Evolutionary conservation across 2,113 vertebrate genomes (phyloP), one percentile per base, ranked within the genome.

Genomic region (Rhineura floridana): DNA sequence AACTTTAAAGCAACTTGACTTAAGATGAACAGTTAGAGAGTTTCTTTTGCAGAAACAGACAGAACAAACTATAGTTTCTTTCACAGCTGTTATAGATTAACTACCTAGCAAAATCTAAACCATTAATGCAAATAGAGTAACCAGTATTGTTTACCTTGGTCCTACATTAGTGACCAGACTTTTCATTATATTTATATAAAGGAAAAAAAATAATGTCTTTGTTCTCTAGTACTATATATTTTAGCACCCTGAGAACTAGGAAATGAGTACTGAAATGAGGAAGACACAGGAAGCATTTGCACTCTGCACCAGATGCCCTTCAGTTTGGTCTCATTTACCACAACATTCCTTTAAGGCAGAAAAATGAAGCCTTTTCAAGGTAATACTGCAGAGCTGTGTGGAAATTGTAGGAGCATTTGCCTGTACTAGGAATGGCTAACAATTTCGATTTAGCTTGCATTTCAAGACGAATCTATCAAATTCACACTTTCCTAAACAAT

Each of bases 41-140:
- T 80, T 91, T 87, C 48, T 6, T 2, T 78, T 44, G 23, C 15
- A 88, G 13, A 73, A 77, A 62, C 4, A 86, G 89, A 83, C 6
- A 48, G 28, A 3, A 2, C 4, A 55, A 28, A 79, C 59, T 87
- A 63, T 63, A 69, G 67, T 46, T 72, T 44, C 33, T 55, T 85
- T 62, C 23, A 30, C 42, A 65, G 50, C n/a, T 84, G 33, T 87
- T 85, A 39, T 44, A 59, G 28, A 69, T 90, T 52, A 77, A 82
- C 28, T 8, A 13, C 15, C 30, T 36, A 52, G 10, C 46, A 36
- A 76, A 89, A 65, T 46, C 25, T 63, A 83, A 83, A 83, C 72
- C 50, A 77, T 77, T 46, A 10, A 21, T 75, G 33, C 62, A 81
- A 85, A 81, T 65, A 79, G 52, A 50, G n/a, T 30, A 75, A 50